Evolutionary conservation across 2,888 invertebrate species (phyloP), one percentile per base, ranked within the genome.

Genomic region (Athalia cordata): DNA sequence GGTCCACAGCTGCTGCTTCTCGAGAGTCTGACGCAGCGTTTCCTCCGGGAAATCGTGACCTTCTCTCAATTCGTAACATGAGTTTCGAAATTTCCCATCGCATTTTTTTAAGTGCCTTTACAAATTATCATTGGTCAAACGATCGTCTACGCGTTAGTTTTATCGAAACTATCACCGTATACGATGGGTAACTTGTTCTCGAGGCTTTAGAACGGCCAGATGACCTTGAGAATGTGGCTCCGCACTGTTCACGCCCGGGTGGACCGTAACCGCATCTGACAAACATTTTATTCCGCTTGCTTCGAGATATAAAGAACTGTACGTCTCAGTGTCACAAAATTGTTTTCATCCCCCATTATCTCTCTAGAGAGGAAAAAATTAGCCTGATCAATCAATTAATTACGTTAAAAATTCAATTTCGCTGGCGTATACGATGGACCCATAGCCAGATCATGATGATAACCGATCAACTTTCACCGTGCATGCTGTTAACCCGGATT

Each of bases 381-480:
- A 6, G 8, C 62, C 15, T 13, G 1, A 62, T 4, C 4, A 62
- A 8, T n/a, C 15, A 62, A 15, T 62, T 13, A 1, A 11, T 62
- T 13, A 61, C 13, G 3, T 3, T 4, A 62, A 13, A 29, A 4
- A 13, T 62, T 62, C 4, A 62, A 62, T 62, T 62, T 62, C 8
- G 29, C 29, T 29, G 29, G 1, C 29, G 29, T 7, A 62, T 13
- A 13, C 8, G 0, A 9, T n/a, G 49, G n/a, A 11, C n/a, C 47
- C n/a, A 49, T 13, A n/a, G 7, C 15, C 62, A 13, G 62, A 9
- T 11, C 1, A 29, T 29, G 47, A 13, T 66, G 66, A 13, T n/a
- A n/a, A 6, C 43, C 62, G 11, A 47, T 66, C 57, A 47, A 72
- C 72, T 72, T 72, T 72, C 72, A 72, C 72, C 72, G 72, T 45